These are phyloP conservation scores for Sula dactylatra DNA, from an alignment of 2,113 vertebrate species.

Conservation along the genomic window DNA sequence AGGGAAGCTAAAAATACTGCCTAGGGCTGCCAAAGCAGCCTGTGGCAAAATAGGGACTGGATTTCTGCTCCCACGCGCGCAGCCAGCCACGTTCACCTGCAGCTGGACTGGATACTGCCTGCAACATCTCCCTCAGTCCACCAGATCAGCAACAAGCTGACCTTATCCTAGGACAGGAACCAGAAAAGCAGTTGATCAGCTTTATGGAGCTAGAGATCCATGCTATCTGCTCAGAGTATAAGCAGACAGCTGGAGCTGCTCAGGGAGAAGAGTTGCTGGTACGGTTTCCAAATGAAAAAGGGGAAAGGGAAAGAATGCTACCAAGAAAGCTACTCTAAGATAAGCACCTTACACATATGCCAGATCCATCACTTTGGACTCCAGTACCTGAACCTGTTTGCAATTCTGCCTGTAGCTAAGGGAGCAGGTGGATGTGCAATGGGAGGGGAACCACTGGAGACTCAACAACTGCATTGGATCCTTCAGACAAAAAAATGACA, in stretches of 20 bases:
- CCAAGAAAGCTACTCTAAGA: neutral
- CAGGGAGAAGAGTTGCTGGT: neutral
- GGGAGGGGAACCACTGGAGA: neutral
- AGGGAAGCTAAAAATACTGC: neutral
- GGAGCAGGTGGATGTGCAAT: neutral
- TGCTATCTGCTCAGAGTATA: neutral
- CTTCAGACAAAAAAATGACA: neutral
- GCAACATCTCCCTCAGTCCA: neutral
- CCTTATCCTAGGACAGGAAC: neutral
- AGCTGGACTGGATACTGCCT: neutral
- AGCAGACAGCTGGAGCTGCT: neutral
- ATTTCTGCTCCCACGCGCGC: neutral
- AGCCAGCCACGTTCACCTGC: neutral
- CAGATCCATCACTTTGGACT: neutral
- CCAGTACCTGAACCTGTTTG: neutral
- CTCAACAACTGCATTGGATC: fast-evolving
- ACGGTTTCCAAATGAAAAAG: neutral
- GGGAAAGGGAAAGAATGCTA: neutral
- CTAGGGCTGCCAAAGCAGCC: neutral
- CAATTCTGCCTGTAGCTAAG: neutral
- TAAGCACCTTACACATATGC: neutral
- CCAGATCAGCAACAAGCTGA: neutral
- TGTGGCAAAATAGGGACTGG: neutral
- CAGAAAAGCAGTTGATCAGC: neutral
- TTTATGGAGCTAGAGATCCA: neutral